A percentile compares a stretch with the other conserved stretches of the same genome.
These are phyloP conservation scores for Trachemys scripta DNA, from an alignment of 2,113 vertebrate species.

Conservation along the genomic window DNA sequence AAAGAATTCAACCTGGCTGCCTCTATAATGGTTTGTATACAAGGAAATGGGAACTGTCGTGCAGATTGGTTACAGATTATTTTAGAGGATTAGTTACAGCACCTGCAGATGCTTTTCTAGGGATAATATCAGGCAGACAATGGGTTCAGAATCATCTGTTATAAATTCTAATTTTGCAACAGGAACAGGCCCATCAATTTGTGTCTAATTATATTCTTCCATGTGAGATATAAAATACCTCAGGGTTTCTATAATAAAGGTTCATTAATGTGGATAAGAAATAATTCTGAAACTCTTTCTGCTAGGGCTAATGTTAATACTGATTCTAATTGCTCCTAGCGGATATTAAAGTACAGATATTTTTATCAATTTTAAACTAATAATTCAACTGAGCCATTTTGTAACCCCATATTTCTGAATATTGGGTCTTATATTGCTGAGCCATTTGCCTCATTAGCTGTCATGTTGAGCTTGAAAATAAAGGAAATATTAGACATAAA, in stretches of 20 bases:
- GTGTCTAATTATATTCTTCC: constrained; percentile 81
- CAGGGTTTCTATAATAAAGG: constrained; percentile 79
- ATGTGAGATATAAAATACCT: constrained; percentile 81
- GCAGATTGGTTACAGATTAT: constrained; percentile 74
- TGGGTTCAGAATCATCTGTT: constrained; percentile 70
- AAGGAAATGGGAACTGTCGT: constrained; percentile 61
- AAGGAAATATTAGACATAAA: constrained; percentile 8
- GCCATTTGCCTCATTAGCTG: constrained; percentile 17
- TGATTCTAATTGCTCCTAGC: constrained; percentile 78
- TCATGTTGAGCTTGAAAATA: constrained; percentile 29
- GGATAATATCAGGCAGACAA: constrained; percentile 65
- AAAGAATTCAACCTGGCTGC: constrained; percentile 71
- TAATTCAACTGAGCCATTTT: constrained; percentile 65
- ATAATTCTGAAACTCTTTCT: constrained; percentile 78
- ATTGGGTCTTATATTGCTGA: constrained; percentile 23
- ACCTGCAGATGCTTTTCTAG: constrained; percentile 63
- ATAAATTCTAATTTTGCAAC: constrained; percentile 78
- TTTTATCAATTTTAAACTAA: constrained; percentile 63
- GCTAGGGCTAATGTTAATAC: constrained; percentile 78
- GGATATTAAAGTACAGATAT: constrained; percentile 71
- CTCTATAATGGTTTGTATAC: constrained; percentile 60
- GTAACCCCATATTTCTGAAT: constrained; percentile 53
- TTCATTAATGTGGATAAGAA: constrained; percentile 78
- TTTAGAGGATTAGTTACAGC: constrained; percentile 75
- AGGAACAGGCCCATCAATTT: constrained; percentile 77